phyloP scores from a whole-genome alignment of 2,797 vertebrate genomes.

The Pipistrellus pipistrellus region DNA sequence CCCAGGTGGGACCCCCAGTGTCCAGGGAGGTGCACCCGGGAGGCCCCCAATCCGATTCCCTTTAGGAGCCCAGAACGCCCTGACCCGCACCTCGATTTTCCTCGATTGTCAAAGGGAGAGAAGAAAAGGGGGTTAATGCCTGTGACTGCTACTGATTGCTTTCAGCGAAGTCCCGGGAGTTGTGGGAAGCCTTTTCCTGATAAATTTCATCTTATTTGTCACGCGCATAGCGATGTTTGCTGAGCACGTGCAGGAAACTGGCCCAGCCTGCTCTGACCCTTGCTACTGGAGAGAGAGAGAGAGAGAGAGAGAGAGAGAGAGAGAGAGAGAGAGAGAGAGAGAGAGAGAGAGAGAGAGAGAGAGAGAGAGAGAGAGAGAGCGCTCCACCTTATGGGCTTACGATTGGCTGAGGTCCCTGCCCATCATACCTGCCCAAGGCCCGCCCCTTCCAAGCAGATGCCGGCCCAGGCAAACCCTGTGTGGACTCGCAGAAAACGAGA shows the following conservation, averaged over 20 bases:
- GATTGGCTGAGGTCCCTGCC: background rate
- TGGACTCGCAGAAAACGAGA: background rate
- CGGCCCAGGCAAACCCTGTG: background rate
- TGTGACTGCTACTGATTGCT: background rate
- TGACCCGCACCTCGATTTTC: background rate
- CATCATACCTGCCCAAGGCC: background rate
- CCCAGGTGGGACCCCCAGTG: background rate
- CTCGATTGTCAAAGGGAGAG: background rate
- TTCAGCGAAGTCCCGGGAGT: background rate
- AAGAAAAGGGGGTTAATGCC: background rate
- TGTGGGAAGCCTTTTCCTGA: background rate
- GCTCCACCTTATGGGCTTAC: fast-evolving
- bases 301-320: too few relatives aligned
- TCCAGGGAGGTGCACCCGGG: background rate
- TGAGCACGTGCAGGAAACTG: background rate
- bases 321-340: too few relatives aligned
- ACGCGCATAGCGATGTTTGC: background rate
- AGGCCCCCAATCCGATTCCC: background rate
- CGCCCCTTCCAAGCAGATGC: background rate
- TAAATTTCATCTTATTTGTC: background rate
- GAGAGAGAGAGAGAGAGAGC: too few relatives aligned
- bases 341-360: too few relatives aligned
- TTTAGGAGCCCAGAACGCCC: background rate
- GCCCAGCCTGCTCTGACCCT: background rate
- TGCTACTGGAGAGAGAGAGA: too few relatives aligned